phyloP scores from a whole-genome alignment of 2,888 invertebrate species.

The Nipponacmea schrenckii region DNA sequence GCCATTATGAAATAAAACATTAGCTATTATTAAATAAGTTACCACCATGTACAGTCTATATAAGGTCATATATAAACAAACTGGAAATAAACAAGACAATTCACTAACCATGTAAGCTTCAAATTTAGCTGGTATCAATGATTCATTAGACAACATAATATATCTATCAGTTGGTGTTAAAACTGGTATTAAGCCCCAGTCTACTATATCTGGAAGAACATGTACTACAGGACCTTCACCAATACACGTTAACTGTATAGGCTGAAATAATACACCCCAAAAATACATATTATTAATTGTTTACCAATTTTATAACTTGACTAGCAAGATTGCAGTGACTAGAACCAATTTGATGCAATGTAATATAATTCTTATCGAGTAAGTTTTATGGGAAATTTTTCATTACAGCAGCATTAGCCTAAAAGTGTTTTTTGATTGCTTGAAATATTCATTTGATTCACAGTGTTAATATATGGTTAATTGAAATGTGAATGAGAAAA shows the following conservation, averaged over 20 bases:
- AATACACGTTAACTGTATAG: slow-evolving; percentile 67
- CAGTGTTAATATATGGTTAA: too few species aligned
- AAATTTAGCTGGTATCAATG: slow-evolving; percentile 76
- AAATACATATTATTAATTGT: background rate
- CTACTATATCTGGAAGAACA: slow-evolving; percentile 73
- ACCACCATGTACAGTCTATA: background rate
- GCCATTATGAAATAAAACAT: background rate
- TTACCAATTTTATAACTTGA: too few species aligned
- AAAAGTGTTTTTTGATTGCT: too few species aligned
- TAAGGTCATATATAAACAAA: background rate
- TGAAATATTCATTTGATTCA: too few species aligned
- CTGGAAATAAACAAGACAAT: slow-evolving; percentile 1
- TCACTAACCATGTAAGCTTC: slow-evolving; percentile 71
- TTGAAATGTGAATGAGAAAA: too few species aligned
- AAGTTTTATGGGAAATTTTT: too few species aligned
- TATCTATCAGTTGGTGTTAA: slow-evolving; percentile 71
- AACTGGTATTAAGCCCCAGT: slow-evolving; percentile 76
- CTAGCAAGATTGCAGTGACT: too few species aligned
- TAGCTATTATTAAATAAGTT: too few species aligned
- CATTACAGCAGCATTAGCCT: too few species aligned
- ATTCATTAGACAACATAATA: slow-evolving; percentile 76
- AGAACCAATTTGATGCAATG: too few species aligned
- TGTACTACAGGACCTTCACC: slow-evolving; percentile 76
- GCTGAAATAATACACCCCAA: slow-evolving; percentile 46
- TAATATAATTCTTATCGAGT: too few species aligned